Evolutionary conservation across 2,888 invertebrate species (phyloP).

Genomic region (Allophyes oxyacanthae): DNA sequence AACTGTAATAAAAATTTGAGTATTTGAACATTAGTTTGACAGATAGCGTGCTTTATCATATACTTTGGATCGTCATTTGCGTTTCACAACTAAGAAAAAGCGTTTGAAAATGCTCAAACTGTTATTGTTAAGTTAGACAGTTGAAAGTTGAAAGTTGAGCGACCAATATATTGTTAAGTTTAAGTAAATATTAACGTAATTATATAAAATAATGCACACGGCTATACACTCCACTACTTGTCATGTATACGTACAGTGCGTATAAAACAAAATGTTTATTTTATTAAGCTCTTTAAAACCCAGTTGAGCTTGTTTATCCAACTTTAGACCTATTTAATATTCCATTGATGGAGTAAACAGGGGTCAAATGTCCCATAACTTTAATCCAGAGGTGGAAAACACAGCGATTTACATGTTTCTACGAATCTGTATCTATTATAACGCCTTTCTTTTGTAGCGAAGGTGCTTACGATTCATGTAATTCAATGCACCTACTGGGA

Average conservation of each 20-base stretch:
- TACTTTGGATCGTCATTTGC: no score
- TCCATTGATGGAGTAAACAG: conserved; percentile 71
- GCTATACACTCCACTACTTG: conserved; percentile 4
- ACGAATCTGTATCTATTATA: conserved; percentile 74
- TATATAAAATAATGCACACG: conserved; percentile 32
- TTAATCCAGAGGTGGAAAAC: conserved; percentile 71
- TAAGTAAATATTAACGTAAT: conserved; percentile 36
- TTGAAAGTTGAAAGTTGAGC: no score
- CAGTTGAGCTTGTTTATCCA: conserved; percentile 53
- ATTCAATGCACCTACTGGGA: conserved; percentile 60
- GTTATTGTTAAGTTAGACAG: no score
- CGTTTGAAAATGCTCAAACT: no score
- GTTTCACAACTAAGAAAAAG: no score
- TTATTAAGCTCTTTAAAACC: conserved; percentile 36
- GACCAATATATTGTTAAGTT: conserved; percentile 31
- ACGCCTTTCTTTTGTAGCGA: conserved; percentile 71
- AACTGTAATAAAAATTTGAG: no score
- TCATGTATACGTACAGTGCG: conserved; percentile 16
- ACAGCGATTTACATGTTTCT: conserved; percentile 79
- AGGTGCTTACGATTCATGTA: conserved; percentile 70
- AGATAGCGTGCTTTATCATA: no score
- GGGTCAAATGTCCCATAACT: conserved; percentile 82
- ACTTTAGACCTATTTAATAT: conserved; percentile 75
- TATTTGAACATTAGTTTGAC: no score
- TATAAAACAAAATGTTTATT: conserved; percentile 47